phyloP scores from a whole-genome alignment of 2,113 vertebrate genomes.

The Rhinoderma darwinii region DNA sequence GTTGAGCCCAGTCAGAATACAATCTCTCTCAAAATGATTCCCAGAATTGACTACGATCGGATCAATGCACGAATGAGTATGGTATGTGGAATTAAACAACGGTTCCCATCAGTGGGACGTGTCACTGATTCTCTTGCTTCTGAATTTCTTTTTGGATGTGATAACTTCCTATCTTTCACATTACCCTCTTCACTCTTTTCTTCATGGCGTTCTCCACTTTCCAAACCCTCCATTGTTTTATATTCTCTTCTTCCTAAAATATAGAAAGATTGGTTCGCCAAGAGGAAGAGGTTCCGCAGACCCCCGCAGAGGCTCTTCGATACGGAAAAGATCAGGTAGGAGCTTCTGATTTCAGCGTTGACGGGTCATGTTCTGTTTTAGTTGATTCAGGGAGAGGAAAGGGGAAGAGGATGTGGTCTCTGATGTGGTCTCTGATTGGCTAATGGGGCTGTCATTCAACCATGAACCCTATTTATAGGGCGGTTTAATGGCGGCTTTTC shows the following conservation, averaged over 20 bases:
- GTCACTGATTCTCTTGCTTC: not conserved
- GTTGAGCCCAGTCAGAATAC: slow-evolving; percentile 96
- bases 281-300: slow-evolving; percentile 93
- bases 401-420: too few species aligned
- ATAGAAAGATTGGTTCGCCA: slow-evolving; percentile 96
- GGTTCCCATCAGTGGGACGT: not conserved
- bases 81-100: slow-evolving; percentile 68
- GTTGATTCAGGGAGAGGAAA: too few species aligned
- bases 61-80: slow-evolving; percentile 95
- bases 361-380: too few species aligned
- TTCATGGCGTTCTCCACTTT: not conserved
- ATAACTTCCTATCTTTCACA: not conserved
- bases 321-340: slow-evolving; percentile 91
- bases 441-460: too few species aligned
- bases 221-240: not conserved
- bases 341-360: not conserved
- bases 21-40: slow-evolving; percentile 96
- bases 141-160: too few species aligned
- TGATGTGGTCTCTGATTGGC: too few species aligned
- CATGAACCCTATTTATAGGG: too few species aligned
- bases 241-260: not conserved
- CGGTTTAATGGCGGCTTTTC: too few species aligned
- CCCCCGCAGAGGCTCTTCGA: slow-evolving; percentile 90
- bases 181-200: not conserved
- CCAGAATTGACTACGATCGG: slow-evolving; percentile 90